Evolutionary conservation across 2,888 invertebrate genomes (phyloP), one percentile per base, ranked within the genome.

Genomic region (Tanaodytes sp.): DNA sequence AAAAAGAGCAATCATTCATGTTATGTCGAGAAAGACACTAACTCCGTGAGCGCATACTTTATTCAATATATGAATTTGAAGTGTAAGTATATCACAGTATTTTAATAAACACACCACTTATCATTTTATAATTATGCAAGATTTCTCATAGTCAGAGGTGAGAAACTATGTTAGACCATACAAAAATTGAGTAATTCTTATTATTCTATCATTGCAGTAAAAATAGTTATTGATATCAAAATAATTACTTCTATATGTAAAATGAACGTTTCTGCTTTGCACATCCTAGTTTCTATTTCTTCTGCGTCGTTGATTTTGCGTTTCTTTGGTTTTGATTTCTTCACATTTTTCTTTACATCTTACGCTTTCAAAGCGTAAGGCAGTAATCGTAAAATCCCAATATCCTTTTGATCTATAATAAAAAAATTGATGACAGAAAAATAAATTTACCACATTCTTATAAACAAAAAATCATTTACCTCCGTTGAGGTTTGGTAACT

Each of bases 281-380:
- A 11, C 12, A 33, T 31, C n/a, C 46, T 48, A n/a, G n/a, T 48
- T 31, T 48, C 12, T 2, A 48, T 15, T 19, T 31, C 46, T n/a
- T n/a, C n/a, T 48, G 46, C 16, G 15, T 48, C 33, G 33, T 48
- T 19, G 1, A n/a, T 31, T 31, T 31, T 48, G 18, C 16, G 46
- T 48, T 33, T 48, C 46, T 48, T 48, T 14, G 46, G n/a, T 8
- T 48, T 48, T n/a, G 31, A 33, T 48, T 1, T 5, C 33, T 48
- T 48, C 9, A 19, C 11, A 27, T 4, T 18, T 1, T 48, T 31
- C n/a, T 48, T 48, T 8, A 31, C 31, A 48, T 33, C 46, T 19
- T 31, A 15, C n/a, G 46, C 46, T 33, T 48, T 48, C 16, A 48
- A 33, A 33, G 46, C 46, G 33, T 48, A 48, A 16, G 46, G 46